Percentiles rank a stretch among this genome's conserved stretches.
phyloP scores from a whole-genome alignment of 35 echinoderm and acorn worm species.

The Amphiura filiformis region DNA sequence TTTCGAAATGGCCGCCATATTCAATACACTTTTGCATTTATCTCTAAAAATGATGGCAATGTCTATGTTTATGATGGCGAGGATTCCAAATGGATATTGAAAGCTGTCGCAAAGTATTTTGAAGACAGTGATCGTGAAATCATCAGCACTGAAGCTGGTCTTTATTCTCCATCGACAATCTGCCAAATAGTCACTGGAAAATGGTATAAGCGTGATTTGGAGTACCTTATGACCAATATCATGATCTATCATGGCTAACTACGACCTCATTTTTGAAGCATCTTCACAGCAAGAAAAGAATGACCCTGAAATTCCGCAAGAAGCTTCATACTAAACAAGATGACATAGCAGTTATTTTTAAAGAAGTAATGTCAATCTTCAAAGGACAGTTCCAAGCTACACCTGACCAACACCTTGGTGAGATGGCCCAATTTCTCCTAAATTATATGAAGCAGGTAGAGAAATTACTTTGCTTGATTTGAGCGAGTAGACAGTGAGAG shows the following conservation, averaged over 20 bases:
- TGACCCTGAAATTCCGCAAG: slow-evolving; percentile 1
- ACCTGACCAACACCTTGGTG: not conserved
- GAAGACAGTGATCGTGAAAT: slow-evolving; percentile 16
- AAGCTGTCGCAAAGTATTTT: slow-evolving; percentile 31
- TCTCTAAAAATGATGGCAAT: no score
- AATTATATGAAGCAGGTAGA: no score
- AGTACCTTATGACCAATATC: slow-evolving; percentile 45
- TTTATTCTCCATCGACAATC: slow-evolving; percentile 37
- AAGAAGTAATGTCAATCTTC: slow-evolving; percentile 10
- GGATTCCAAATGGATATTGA: slow-evolving; percentile 6
- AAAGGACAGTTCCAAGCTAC: no score
- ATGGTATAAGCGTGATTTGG: slow-evolving; percentile 25
- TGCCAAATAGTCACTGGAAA: slow-evolving; percentile 35
- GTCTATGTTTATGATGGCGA: no score
- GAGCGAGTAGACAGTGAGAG: slow-evolving; percentile 36
- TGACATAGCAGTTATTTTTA: no score
- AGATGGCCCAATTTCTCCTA: slow-evolving; percentile 37
- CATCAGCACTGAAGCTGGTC: slow-evolving; percentile 38
- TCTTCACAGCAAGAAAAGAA: not conserved
- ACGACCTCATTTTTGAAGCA: slow-evolving; percentile 41
- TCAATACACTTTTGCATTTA: no score
- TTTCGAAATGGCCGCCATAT: no score
- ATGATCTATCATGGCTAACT: slow-evolving; percentile 30
- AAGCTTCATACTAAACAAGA: not conserved
- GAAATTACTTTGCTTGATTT: slow-evolving; percentile 44